Evolutionary conservation across 2,113 vertebrate species (phyloP).

Genomic region (Lanius ludovicianus): DNA sequence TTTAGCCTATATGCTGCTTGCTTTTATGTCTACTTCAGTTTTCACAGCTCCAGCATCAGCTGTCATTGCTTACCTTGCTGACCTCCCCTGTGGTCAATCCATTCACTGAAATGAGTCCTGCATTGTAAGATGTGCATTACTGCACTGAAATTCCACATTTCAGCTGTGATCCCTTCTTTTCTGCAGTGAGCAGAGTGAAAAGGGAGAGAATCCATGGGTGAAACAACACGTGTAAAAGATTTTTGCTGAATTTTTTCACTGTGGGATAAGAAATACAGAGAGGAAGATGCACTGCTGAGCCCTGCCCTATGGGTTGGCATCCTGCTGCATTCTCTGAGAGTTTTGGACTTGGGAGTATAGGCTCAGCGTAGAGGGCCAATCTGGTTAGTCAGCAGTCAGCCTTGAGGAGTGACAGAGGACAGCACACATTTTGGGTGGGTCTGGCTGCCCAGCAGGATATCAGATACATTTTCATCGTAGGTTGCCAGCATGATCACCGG

Average conservation of each 20-base stretch:
- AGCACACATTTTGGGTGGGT: neutral
- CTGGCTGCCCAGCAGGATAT: neutral
- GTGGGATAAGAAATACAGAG: neutral
- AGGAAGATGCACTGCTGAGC: neutral
- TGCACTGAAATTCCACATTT: neutral
- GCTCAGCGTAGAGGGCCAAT: neutral
- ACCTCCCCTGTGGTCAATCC: neutral
- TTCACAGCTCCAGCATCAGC: neutral
- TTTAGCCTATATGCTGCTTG: neutral
- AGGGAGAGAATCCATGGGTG: neutral
- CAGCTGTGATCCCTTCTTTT: neutral
- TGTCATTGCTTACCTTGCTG: neutral
- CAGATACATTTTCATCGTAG: neutral
- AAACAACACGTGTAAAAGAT: fast-evolving
- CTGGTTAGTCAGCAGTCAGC: neutral
- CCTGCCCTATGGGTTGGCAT: neutral
- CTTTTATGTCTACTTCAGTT: neutral
- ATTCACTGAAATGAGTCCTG: neutral
- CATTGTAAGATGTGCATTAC: neutral
- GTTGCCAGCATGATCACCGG: neutral
- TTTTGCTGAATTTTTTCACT: neutral
- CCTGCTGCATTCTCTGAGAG: neutral
- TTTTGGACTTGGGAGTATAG: neutral
- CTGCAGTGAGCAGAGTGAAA: neutral
- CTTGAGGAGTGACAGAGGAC: neutral